phyloP scores from a whole-genome alignment of 64 coral and sea anemone species.

The Actinia equina region DNA sequence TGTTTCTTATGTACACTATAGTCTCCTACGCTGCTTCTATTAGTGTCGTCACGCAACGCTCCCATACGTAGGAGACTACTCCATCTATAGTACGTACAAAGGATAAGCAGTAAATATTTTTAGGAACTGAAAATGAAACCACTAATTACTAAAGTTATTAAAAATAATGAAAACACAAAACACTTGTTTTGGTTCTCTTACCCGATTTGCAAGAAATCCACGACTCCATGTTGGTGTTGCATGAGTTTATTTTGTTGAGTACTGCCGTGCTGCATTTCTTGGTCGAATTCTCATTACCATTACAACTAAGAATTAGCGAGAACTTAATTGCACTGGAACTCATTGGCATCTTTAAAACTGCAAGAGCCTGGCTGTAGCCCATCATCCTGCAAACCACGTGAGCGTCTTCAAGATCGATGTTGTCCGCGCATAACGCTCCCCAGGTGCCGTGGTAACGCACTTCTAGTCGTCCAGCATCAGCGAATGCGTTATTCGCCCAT shows the following conservation, averaged over 20 bases:
- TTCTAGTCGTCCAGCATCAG: not conserved
- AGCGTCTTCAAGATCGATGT: not conserved
- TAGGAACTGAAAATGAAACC: no score
- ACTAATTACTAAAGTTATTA: no score
- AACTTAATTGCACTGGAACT: constrained; percentile 1
- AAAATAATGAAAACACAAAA: no score
- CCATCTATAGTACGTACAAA: no score
- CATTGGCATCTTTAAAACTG: not conserved
- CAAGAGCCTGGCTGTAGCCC: not conserved
- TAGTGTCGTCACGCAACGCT: no score
- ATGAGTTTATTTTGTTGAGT: not conserved
- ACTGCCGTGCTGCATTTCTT: not conserved
- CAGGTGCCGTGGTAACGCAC: not conserved
- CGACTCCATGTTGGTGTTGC: not conserved
- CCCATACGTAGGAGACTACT: no score
- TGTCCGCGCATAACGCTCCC: not conserved
- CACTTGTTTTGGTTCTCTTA: not conserved
- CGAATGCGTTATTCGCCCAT: not conserved
- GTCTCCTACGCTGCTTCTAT: no score
- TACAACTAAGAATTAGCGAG: not conserved
- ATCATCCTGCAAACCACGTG: not conserved
- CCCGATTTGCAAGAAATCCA: not conserved
- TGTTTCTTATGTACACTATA: no score
- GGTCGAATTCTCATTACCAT: not conserved
- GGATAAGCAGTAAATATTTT: no score